These are phyloP conservation scores for Tenthredo notha DNA, from an alignment of 2,888 invertebrate genomes.

Conservation along the genomic window DNA sequence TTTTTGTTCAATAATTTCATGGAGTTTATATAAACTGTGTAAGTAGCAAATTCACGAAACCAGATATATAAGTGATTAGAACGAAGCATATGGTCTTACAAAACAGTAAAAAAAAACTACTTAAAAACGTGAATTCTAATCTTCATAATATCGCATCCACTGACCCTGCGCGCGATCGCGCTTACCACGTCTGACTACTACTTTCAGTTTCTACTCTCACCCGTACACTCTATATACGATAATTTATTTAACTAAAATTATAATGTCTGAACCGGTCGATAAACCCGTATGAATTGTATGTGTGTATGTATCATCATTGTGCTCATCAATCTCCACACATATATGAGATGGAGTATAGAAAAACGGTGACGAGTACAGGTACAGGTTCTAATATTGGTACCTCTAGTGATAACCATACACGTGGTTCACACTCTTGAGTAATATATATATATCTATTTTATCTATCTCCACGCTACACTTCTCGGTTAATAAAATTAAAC, in stretches of 20 bases:
- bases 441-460: background rate
- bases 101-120: background rate
- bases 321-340: background rate
- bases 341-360: background rate
- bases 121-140: background rate
- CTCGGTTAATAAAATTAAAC: background rate
- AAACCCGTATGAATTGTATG: background rate
- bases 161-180: conserved; percentile 1
- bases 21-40: background rate
- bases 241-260: background rate
- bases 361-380: background rate
- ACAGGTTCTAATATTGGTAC: background rate
- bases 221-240: background rate
- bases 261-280: conserved; percentile 7
- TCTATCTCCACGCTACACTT: background rate
- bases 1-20: background rate
- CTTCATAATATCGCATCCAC: background rate
- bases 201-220: conserved; percentile 24
- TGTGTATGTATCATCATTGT: background rate
- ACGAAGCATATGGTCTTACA: no score
- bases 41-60: background rate
- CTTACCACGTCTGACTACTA: background rate
- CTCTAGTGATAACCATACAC: background rate
- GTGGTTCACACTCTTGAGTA: background rate
- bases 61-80: background rate